Percentiles rank a stretch among this genome's conserved stretches.
Evolutionary conservation across 64 coral and sea anemone genomes (phyloP).

Genomic region (Porites lutea): DNA sequence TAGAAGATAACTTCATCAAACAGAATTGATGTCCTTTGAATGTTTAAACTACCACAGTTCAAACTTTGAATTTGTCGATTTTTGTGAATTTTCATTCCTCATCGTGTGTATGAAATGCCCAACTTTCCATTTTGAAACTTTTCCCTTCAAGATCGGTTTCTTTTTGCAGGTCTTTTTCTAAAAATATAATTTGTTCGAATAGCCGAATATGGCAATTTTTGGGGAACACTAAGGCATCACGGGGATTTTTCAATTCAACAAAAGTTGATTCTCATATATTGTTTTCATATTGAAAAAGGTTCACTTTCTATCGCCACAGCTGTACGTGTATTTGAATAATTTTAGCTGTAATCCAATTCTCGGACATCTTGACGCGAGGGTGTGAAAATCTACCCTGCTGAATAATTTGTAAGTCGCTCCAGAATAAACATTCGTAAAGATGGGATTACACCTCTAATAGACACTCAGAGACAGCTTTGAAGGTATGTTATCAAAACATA

Average conservation of each 20-base stretch:
- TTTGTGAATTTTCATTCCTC: background rate
- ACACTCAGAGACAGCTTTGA: background rate
- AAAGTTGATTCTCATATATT: background rate
- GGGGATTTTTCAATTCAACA: background rate
- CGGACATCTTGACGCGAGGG: background rate
- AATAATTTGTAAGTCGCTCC: background rate
- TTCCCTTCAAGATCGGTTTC: no score
- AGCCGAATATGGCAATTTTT: background rate
- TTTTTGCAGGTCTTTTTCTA: no score
- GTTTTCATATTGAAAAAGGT: background rate
- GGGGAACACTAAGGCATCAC: no score
- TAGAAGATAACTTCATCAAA: background rate
- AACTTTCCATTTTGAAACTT: no score
- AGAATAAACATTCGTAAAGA: background rate
- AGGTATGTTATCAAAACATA: background rate
- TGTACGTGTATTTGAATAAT: background rate
- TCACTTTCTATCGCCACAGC: background rate
- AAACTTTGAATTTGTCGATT: background rate
- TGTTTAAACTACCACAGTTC: background rate
- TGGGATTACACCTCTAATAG: background rate
- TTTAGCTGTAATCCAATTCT: background rate
- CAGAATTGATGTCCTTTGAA: background rate
- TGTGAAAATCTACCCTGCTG: background rate
- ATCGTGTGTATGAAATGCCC: background rate
- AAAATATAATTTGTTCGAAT: background rate